Evolutionary conservation across 2,797 vertebrate species (phyloP).

Genomic region (Rhodeus uyekii): DNA sequence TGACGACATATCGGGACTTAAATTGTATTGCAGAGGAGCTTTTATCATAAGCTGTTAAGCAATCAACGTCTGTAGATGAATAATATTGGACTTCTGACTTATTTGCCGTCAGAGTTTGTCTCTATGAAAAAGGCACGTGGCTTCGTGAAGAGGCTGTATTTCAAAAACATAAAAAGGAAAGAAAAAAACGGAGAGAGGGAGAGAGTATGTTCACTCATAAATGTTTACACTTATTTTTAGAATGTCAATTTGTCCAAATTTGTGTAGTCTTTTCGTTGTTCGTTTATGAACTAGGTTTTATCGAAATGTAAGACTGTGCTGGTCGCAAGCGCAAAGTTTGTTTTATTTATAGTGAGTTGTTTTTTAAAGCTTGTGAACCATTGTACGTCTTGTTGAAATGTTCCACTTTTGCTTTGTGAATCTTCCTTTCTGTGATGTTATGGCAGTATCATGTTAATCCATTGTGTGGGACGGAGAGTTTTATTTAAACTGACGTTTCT

Average conservation of each 20-base stretch:
- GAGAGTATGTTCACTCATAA: conserved; percentile 72
- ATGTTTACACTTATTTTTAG: conserved; percentile 88
- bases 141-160: conserved; percentile 78
- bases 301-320: conserved; percentile 83
- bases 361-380: conserved; percentile 80
- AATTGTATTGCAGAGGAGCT: conserved; percentile 71
- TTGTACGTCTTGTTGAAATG: conserved; percentile 78
- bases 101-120: conserved; percentile 78
- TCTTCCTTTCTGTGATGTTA: conserved; percentile 84
- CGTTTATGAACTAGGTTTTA: conserved; percentile 69
- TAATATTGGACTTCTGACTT: conserved; percentile 81
- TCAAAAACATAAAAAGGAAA: conserved; percentile 68
- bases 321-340: conserved; percentile 83
- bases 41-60: conserved; percentile 74
- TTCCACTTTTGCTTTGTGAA: conserved; percentile 79
- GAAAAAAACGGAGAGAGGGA: conserved; percentile 69
- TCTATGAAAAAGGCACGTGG: conserved; percentile 76
- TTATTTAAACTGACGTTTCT: conserved; percentile 87
- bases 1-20: conserved; percentile 69
- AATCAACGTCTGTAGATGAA: conserved; percentile 80
- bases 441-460: conserved; percentile 83
- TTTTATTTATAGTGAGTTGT: conserved; percentile 93
- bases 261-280: conserved; percentile 72
- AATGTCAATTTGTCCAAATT: conserved; percentile 77
- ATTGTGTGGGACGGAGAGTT: conserved; percentile 76